A percentile compares a stretch with the other conserved stretches of the same genome.
These are phyloP conservation scores for Rhaphigaster nebulosa DNA, from an alignment of 2,888 invertebrate species.

Conservation along the genomic window DNA sequence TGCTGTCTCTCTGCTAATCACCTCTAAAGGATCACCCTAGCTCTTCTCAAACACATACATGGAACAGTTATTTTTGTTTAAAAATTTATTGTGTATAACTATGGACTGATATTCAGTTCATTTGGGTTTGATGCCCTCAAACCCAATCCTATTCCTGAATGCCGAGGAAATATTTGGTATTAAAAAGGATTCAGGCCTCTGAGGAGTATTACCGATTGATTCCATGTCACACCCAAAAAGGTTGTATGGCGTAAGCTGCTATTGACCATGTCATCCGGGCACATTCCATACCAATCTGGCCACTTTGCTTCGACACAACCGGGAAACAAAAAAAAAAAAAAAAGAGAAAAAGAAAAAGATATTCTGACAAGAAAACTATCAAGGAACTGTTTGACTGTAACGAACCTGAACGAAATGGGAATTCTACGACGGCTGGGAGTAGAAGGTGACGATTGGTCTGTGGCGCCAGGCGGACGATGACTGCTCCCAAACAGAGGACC, in stretches of 20 bases:
- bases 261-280: not conserved
- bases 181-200: not conserved
- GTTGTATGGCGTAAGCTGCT: not conserved
- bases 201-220: not conserved
- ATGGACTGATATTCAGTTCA: no score
- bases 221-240: not conserved
- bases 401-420: constrained; percentile 42
- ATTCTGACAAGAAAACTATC: not conserved
- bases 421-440: constrained; percentile 24
- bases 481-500: not conserved
- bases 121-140: no score
- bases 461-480: constrained; percentile 17
- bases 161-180: not conserved
- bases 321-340: not conserved
- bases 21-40: not conserved
- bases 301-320: not conserved
- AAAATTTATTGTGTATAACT: no score
- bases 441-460: constrained; percentile 11
- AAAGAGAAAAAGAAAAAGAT: not conserved
- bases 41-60: not conserved
- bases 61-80: not conserved
- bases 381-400: constrained; percentile 38
- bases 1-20: not conserved
- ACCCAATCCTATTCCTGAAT: no score
- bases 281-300: constrained; percentile 15